These are phyloP conservation scores for Mesaphorura yosii DNA, from an alignment of 1,140 invertebrate genomes.

Conservation along the genomic window DNA sequence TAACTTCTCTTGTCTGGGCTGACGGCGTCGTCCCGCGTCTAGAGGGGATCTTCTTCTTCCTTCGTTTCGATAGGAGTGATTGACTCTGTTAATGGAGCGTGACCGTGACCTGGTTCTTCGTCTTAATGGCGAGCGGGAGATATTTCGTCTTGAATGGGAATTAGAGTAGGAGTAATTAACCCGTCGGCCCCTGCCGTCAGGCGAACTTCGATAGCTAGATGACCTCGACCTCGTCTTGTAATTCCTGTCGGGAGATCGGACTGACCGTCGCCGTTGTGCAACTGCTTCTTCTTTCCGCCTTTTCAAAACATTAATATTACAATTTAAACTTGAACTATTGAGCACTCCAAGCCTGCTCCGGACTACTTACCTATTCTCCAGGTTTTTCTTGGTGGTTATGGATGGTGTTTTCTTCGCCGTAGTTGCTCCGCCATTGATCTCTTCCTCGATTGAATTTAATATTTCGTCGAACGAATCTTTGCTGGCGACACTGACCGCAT, in stretches of 20 bases:
- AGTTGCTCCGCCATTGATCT: neutral
- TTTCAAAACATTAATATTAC: no score
- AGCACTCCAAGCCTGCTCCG: no score
- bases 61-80: neutral
- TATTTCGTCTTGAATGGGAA: neutral
- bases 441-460: conserved; percentile 7
- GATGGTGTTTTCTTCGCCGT: neutral
- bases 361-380: no score
- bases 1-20: neutral
- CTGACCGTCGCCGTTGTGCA: no score
- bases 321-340: no score
- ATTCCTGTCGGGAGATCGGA: no score
- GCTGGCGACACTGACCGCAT: conserved; percentile 8
- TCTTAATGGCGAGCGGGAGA: neutral
- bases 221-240: no score
- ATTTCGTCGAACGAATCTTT: conserved; percentile 10
- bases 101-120: neutral
- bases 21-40: neutral
- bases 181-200: no score
- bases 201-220: no score
- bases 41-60: neutral
- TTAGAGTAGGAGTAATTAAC: no score
- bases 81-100: neutral
- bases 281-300: no score
- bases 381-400: no score